These are phyloP conservation scores for Pseudomyrmex concolor DNA, from an alignment of 1,140 invertebrate species.

Conservation along the genomic window DNA sequence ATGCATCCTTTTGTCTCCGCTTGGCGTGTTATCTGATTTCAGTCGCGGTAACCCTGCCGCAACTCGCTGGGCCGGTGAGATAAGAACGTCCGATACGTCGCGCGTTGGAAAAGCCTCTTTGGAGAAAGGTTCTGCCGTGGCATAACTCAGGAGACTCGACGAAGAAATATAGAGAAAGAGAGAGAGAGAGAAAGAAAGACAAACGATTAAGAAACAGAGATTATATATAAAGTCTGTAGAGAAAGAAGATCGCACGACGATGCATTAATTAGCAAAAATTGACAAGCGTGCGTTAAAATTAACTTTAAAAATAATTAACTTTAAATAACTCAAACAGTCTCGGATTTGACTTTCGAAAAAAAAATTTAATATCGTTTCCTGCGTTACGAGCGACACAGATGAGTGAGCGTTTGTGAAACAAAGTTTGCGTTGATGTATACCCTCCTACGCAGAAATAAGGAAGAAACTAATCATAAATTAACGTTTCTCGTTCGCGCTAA, in stretches of 20 bases:
- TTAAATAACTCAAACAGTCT: background rate
- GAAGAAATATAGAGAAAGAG: background rate
- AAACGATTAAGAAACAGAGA: constrained; percentile 8
- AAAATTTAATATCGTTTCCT: background rate
- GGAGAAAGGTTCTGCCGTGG: constrained; percentile 54
- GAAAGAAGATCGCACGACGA: constrained; percentile 4
- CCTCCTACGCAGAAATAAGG: background rate
- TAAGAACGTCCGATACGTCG: constrained; percentile 72
- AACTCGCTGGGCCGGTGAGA: constrained; percentile 67
- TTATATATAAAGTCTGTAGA: background rate
- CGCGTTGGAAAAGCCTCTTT: constrained; percentile 63
- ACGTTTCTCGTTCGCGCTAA: constrained; percentile 5
- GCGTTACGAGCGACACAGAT: background rate
- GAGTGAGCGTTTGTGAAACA: constrained; percentile 10
- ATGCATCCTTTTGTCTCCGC: constrained; percentile 78
- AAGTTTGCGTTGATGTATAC: constrained; percentile 4
- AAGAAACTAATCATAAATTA: constrained; percentile 28
- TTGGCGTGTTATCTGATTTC: constrained; percentile 62
- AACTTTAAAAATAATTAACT: background rate
- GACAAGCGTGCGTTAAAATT: background rate
- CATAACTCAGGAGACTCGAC: constrained; percentile 23
- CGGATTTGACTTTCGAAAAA: background rate
- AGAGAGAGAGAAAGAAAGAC: background rate
- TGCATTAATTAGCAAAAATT: constrained; percentile 3
- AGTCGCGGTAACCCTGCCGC: constrained; percentile 57